These are phyloP conservation scores for Hippocampus abdominalis DNA, from an alignment of 2,113 vertebrate genomes.

Conservation along the genomic window DNA sequence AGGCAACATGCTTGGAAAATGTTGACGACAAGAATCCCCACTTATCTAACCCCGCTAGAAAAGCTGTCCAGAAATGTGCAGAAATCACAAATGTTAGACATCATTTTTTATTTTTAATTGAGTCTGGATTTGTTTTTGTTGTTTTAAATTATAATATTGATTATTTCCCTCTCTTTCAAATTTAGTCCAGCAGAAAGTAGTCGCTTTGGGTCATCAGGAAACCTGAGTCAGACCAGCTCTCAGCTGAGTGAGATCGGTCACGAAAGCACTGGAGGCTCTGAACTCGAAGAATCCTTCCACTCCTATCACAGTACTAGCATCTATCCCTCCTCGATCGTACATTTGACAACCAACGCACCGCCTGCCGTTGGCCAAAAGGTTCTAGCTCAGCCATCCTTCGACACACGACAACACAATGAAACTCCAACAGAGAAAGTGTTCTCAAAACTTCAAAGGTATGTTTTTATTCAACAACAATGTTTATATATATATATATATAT, in stretches of 20 bases:
- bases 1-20: not conserved
- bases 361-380: slow-evolving; percentile 52
- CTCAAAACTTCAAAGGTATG: slow-evolving; percentile 59
- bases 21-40: slow-evolving; percentile 1
- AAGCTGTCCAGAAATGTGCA: not conserved
- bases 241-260: slow-evolving; percentile 88
- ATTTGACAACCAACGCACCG: slow-evolving; percentile 68
- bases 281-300: slow-evolving; percentile 80
- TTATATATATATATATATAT: too few relatives aligned
- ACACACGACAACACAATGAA: slow-evolving; percentile 41
- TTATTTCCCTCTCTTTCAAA: slow-evolving; percentile 38
- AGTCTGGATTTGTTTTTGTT: too few relatives aligned
- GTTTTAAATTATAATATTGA: not conserved
- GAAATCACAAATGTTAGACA: not conserved
- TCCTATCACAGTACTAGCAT: slow-evolving; percentile 74
- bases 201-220: slow-evolving; percentile 90
- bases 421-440: slow-evolving; percentile 41
- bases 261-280: slow-evolving; percentile 76
- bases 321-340: slow-evolving; percentile 62
- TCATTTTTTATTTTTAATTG: not conserved
- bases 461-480: not conserved
- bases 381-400: slow-evolving; percentile 57
- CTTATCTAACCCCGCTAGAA: slow-evolving; percentile 1
- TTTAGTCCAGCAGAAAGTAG: slow-evolving; percentile 89
- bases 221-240: slow-evolving; percentile 92